Conservation (phyloP, 2,113 vertebrate species). For the Dolichallabes microphthalmus region DNA sequence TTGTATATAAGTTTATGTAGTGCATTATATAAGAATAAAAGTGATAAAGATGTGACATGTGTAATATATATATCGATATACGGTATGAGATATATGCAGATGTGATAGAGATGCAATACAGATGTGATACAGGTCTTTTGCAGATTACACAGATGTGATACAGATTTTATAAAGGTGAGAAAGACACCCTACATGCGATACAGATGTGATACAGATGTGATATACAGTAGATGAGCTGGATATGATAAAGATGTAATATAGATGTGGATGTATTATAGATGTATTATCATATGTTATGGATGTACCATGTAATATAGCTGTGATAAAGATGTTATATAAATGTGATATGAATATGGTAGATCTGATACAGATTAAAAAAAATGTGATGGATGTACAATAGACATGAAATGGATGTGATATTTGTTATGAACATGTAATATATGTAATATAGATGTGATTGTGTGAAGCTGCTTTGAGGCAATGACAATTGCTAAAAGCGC, state of each 20-base stretch:
- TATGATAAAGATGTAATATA: neutral
- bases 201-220: neutral
- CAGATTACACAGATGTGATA: neutral
- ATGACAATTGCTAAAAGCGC: too few relatives aligned
- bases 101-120: neutral
- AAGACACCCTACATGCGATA: neutral
- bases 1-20: neutral
- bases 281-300: neutral
- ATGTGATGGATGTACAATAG: neutral
- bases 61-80: too few relatives aligned
- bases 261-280: neutral
- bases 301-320: neutral
- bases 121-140: neutral
- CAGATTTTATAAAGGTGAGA: neutral
- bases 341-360: too few relatives aligned
- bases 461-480: too few relatives aligned
- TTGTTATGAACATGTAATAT: neutral
- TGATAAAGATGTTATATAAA: neutral
- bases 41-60: too few relatives aligned
- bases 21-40: too few relatives aligned
- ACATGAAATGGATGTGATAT: neutral
- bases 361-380: neutral
- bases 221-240: neutral
- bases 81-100: too few relatives aligned
- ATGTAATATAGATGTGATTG: too few relatives aligned